Evolutionary conservation across 2,797 vertebrate genomes (phyloP).

Genomic region (Fistularia commersonii): DNA sequence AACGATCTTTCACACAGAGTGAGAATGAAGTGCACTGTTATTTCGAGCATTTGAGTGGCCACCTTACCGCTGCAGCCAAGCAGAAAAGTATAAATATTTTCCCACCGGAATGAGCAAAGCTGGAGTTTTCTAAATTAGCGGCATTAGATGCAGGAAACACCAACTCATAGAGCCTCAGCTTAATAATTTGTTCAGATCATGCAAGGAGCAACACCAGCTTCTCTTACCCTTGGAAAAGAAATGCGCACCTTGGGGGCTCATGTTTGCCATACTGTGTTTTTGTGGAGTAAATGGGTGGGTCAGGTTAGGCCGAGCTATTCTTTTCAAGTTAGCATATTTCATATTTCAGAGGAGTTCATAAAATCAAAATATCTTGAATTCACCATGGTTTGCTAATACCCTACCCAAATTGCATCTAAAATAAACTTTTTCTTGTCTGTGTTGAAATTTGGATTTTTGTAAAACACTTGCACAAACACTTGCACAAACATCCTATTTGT

Average conservation of each 20-base stretch:
- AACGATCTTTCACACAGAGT: constrained; percentile 35
- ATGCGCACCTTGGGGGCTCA: constrained; percentile 18
- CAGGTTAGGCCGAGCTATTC: neutral
- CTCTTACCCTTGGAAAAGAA: constrained; percentile 24
- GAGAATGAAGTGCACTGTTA: constrained; percentile 67
- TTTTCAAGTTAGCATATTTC: constrained; percentile 14
- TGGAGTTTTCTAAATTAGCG: constrained; percentile 73
- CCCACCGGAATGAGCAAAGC: constrained; percentile 69
- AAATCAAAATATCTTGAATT: no score
- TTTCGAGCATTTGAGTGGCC: constrained; percentile 75
- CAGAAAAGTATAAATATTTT: constrained; percentile 69
- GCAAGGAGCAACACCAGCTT: constrained; percentile 32
- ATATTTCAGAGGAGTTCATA: neutral
- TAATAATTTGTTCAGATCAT: constrained; percentile 65
- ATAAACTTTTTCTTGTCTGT: no score
- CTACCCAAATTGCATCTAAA: no score
- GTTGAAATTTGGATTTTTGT: no score
- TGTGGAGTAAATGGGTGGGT: constrained; percentile 19
- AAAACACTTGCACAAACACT: no score
- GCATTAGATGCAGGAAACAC: constrained; percentile 72
- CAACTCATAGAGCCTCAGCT: constrained; percentile 35
- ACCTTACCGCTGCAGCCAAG: constrained; percentile 64
- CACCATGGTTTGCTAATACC: no score
- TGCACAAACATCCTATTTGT: no score
- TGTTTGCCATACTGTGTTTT: constrained; percentile 11